phyloP scores from a whole-genome alignment of 2,888 invertebrate species.

The Melinaea marsaeus region DNA sequence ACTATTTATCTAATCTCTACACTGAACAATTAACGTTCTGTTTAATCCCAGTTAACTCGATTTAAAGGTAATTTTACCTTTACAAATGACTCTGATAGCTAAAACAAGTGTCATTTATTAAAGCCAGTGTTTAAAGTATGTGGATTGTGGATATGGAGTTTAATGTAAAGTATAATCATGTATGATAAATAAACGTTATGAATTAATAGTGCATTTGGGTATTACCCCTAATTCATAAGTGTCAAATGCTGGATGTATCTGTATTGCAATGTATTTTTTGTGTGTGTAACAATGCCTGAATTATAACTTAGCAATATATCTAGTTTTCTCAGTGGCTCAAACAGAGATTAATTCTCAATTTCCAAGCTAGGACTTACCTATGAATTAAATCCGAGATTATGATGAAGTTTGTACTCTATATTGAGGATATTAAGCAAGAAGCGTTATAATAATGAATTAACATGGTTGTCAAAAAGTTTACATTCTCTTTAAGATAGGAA shows the following conservation, averaged over 20 bases:
- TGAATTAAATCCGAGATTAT: constrained; percentile 46
- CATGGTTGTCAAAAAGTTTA: too few species aligned
- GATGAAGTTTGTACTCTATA: constrained; percentile 37
- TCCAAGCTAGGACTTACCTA: constrained; percentile 42
- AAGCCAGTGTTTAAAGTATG: not conserved
- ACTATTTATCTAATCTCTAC: not conserved
- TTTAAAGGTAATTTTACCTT: not conserved
- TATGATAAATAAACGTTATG: not conserved
- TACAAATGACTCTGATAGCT: not conserved
- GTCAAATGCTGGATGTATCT: not conserved
- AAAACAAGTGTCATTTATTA: not conserved
- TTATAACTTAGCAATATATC: constrained; percentile 33
- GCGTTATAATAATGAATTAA: too few species aligned
- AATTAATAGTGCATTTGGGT: constrained; percentile 6
- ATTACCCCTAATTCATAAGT: not conserved
- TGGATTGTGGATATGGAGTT: not conserved
- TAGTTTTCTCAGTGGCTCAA: constrained; percentile 31
- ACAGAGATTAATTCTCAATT: constrained; percentile 43
- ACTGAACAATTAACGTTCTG: not conserved
- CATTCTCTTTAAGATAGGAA: too few species aligned
- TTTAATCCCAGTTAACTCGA: not conserved
- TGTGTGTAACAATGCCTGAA: constrained; percentile 17
- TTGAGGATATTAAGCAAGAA: constrained; percentile 21
- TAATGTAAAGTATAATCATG: not conserved
- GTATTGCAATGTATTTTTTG: constrained; percentile 3